These are phyloP conservation scores for Pachymerium ferrugineum DNA, from an alignment of 2,888 invertebrate species.

Conservation along the genomic window DNA sequence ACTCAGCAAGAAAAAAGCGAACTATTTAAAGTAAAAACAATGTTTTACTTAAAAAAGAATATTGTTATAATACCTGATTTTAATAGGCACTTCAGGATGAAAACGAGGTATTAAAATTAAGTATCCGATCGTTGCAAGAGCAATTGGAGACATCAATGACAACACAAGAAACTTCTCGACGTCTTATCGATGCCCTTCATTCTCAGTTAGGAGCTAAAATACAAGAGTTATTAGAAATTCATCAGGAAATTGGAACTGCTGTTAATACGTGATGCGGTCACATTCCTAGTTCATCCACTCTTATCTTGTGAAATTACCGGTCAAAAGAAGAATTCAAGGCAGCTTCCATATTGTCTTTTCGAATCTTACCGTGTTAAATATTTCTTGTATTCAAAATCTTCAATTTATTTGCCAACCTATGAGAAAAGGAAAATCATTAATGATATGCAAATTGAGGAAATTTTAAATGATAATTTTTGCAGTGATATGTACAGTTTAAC, in stretches of 20 bases:
- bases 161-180: conserved; percentile 73
- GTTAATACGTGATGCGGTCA: conserved; percentile 61
- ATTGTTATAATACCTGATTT: conserved; percentile 35
- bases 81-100: conserved; percentile 58
- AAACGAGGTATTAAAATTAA: conserved; percentile 60
- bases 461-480: too few species aligned
- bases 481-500: too few species aligned
- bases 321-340: background rate
- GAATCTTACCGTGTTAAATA: background rate
- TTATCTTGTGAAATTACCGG: background rate
- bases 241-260: conserved; percentile 75
- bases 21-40: conserved; percentile 11
- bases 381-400: background rate
- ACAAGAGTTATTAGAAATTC: conserved; percentile 72
- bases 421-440: too few species aligned
- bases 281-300: background rate
- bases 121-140: conserved; percentile 66
- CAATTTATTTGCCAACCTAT: background rate
- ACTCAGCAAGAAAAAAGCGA: conserved; percentile 24
- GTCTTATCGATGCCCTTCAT: conserved; percentile 72
- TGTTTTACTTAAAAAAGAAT: background rate
- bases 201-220: conserved; percentile 74
- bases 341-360: background rate
- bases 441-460: too few species aligned
- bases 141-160: conserved; percentile 72